These are phyloP conservation scores for Parazoanthus atlanticus DNA, from an alignment of 92 coral and sea anemone genomes.

Conservation along the genomic window DNA sequence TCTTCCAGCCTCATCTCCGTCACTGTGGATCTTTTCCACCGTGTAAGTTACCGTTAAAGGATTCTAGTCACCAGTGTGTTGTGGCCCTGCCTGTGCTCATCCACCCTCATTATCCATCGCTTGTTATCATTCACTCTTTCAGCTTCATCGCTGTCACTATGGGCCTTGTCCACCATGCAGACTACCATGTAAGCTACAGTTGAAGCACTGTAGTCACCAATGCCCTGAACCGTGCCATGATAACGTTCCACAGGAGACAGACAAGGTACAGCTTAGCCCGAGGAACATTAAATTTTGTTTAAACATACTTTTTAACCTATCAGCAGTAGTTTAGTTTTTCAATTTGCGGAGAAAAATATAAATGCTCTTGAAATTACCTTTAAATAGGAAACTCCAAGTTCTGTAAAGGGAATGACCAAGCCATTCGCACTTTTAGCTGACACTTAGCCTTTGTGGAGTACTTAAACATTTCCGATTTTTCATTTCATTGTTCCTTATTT, in stretches of 20 bases:
- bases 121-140: background rate
- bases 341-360: too few relatives aligned
- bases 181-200: slow-evolving; percentile 63
- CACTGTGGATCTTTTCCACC: too few relatives aligned
- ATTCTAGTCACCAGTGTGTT: background rate
- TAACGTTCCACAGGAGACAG: slow-evolving; percentile 61
- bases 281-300: background rate
- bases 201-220: slow-evolving; percentile 71
- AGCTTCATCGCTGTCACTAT: slow-evolving; percentile 96
- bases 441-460: too few relatives aligned
- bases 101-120: slow-evolving; percentile 1
- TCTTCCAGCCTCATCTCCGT: slow-evolving; percentile 66
- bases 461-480: too few relatives aligned
- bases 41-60: too few relatives aligned
- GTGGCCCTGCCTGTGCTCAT: background rate
- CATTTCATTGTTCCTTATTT: too few relatives aligned
- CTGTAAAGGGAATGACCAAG: too few relatives aligned
- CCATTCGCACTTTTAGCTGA: too few relatives aligned
- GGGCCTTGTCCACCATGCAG: slow-evolving; percentile 89
- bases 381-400: too few relatives aligned
- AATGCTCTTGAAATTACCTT: too few relatives aligned
- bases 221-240: slow-evolving; percentile 89
- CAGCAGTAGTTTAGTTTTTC: background rate
- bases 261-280: slow-evolving; percentile 47
- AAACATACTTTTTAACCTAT: background rate